Conservation (phyloP, 2,888 invertebrate genomes). For the Furcula furcula region DNA sequence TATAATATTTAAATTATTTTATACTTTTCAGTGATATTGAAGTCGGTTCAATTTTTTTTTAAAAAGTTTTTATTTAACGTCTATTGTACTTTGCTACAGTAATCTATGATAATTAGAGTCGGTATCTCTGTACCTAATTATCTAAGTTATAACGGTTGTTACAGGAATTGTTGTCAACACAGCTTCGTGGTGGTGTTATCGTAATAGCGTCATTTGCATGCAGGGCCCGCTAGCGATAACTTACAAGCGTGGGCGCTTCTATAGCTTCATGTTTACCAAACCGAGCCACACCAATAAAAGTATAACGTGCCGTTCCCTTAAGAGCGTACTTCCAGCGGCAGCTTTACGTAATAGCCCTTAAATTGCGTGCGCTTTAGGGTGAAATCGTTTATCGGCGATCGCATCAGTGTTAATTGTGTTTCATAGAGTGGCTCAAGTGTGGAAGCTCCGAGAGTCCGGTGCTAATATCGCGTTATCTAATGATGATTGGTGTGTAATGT, state of each 20-base stretch:
- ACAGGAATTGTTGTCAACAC: background rate
- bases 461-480: slow-evolving; percentile 73
- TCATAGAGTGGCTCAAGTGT: slow-evolving; percentile 56
- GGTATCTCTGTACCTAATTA: background rate
- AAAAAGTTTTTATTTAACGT: too few species aligned
- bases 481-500: slow-evolving; percentile 72
- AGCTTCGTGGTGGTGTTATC: slow-evolving; percentile 29
- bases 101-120: too few species aligned
- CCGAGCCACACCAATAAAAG: slow-evolving; percentile 15
- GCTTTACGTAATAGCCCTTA: slow-evolving; percentile 12
- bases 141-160: background rate
- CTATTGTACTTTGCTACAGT: too few species aligned
- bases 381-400: slow-evolving; percentile 29
- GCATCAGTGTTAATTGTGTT: slow-evolving; percentile 46
- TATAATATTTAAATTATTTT: too few species aligned
- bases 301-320: slow-evolving; percentile 3
- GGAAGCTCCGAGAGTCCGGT: slow-evolving; percentile 49
- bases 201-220: slow-evolving; percentile 65
- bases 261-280: slow-evolving; percentile 21
- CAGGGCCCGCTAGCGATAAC: slow-evolving; percentile 62
- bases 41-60: too few species aligned
- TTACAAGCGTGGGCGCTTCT: slow-evolving; percentile 52
- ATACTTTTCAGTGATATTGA: too few species aligned
- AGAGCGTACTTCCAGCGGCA: slow-evolving; percentile 4
- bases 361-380: slow-evolving; percentile 9